Evolutionary conservation across 2,797 vertebrate genomes (phyloP).

Genomic region (Tamandua tetradactyla): DNA sequence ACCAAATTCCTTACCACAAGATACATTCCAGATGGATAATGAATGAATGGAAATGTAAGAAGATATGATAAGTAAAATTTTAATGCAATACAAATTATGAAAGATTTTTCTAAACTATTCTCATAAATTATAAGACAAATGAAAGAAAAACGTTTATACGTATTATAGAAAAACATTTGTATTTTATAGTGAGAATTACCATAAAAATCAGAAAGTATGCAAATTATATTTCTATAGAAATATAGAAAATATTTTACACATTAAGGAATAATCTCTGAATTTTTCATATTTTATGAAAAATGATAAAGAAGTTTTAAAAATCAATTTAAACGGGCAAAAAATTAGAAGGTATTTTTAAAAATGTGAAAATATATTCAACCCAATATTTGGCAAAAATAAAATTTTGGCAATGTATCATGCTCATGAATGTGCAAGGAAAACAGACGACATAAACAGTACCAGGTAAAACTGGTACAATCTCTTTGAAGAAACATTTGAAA

Average conservation of each 20-base stretch:
- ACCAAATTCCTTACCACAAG: background rate
- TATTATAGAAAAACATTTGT: background rate
- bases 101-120: background rate
- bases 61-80: background rate
- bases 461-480: background rate
- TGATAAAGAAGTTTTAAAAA: background rate
- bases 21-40: background rate
- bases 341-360: background rate
- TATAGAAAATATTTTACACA: background rate
- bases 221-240: no score
- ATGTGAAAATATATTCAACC: background rate
- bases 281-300: background rate
- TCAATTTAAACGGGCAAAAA: background rate
- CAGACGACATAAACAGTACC: background rate
- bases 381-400: background rate
- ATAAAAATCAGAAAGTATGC: background rate
- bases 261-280: background rate
- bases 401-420: background rate
- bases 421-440: background rate
- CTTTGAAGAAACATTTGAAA: background rate
- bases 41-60: background rate
- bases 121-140: background rate
- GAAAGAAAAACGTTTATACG: background rate
- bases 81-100: background rate
- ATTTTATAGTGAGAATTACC: background rate